Conservation (phyloP, 2,113 vertebrate species). For the Seriola quinqueradiata region DNA sequence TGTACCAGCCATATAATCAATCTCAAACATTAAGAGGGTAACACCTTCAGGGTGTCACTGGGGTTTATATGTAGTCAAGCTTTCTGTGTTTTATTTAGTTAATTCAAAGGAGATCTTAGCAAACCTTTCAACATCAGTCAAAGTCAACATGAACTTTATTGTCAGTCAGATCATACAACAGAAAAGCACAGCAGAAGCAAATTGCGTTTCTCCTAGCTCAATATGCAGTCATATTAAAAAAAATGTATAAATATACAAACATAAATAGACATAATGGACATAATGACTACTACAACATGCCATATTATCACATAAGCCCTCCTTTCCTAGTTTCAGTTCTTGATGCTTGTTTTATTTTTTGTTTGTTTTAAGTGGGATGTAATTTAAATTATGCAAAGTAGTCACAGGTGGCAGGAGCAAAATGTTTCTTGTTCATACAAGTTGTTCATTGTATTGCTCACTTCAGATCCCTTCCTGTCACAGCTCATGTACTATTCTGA, state of each 20-base stretch:
- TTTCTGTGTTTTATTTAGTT: not conserved
- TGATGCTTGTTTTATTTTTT: conserved; percentile 4
- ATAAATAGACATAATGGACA: no score
- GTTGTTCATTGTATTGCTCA: conserved; percentile 38
- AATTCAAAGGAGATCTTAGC: not conserved
- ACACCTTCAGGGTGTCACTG: not conserved
- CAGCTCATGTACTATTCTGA: conserved; percentile 58
- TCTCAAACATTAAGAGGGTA: not conserved
- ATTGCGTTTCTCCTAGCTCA: no score
- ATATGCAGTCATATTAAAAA: no score
- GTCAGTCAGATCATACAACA: no score
- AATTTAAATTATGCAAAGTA: conserved; percentile 14
- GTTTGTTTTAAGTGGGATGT: not conserved
- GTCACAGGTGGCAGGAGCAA: conserved; percentile 23
- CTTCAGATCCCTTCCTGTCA: conserved; percentile 33
- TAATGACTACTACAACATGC: no score
- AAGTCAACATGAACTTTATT: no score
- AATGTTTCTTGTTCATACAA: conserved; percentile 28
- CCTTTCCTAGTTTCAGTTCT: not conserved
- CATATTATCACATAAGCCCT: not conserved
- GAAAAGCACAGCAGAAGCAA: no score
- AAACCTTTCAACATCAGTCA: not conserved
- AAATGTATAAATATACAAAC: no score
- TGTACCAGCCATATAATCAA: not conserved
- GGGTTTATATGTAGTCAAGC: not conserved